Conservation (phyloP, 2,113 vertebrate genomes). For the Apodemus speciosus region DNA sequence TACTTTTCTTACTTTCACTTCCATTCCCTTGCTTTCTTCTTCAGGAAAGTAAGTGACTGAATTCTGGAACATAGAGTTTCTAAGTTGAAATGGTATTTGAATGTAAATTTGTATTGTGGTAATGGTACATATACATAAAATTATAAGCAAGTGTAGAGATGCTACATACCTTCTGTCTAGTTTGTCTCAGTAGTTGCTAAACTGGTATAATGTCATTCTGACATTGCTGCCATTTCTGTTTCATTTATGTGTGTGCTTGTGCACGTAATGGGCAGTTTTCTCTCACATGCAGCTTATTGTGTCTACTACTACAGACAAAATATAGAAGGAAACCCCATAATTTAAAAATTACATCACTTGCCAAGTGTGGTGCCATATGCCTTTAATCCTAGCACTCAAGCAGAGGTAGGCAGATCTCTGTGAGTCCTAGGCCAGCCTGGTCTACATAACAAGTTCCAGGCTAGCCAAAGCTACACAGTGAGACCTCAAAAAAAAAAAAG, state of each 20-base stretch:
- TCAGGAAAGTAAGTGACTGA: conserved; percentile 40
- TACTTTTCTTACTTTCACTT: conserved; percentile 54
- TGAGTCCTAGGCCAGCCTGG: neutral
- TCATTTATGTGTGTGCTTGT: neutral
- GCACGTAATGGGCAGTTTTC: neutral
- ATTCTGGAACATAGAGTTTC: conserved; percentile 51
- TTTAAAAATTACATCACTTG: neutral
- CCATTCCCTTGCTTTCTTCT: conserved; percentile 48
- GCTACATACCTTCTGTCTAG: neutral
- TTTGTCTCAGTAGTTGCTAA: conserved; percentile 41
- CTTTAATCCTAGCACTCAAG: neutral
- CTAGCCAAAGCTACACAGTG: neutral
- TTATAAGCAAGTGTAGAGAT: neutral
- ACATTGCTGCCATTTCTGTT: conserved; percentile 24
- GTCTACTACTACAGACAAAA: neutral
- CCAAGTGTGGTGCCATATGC: neutral
- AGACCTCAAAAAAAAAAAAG: neutral
- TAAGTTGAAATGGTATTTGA: conserved; percentile 26
- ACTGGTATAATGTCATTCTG: conserved; percentile 47
- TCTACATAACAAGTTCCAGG: neutral
- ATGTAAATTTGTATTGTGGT: conserved; percentile 29
- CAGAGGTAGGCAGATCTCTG: neutral
- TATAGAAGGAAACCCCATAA: conserved; percentile 12
- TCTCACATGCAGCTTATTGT: neutral
- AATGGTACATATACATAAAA: neutral